Conservation (phyloP, 2,797 vertebrate species). For the Falco berigora region DNA sequence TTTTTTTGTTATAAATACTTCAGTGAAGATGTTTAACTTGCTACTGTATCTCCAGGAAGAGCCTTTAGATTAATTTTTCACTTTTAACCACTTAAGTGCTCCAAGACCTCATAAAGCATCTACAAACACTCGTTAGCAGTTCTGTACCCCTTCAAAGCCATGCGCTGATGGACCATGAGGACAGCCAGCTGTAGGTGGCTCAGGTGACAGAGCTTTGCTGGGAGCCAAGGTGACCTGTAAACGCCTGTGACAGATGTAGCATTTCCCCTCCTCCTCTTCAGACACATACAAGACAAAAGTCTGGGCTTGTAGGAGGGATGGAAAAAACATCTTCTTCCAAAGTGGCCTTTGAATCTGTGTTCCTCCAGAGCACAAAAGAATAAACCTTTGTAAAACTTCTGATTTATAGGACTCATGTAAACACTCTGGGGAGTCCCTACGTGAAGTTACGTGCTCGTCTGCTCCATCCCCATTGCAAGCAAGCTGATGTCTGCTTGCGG, state of each 20-base stretch:
- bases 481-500: not conserved
- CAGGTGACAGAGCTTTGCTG: not conserved
- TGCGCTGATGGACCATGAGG: not conserved
- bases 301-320: not conserved
- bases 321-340: not conserved
- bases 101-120: not conserved
- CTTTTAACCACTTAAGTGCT: not conserved
- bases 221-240: not conserved
- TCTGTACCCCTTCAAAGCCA: not conserved
- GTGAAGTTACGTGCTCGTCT: not conserved
- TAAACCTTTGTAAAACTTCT: not conserved
- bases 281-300: not conserved
- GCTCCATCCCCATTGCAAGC: accelerated
- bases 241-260: not conserved
- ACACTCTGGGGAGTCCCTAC: not conserved
- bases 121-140: not conserved
- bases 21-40: not conserved
- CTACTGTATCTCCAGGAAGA: not conserved
- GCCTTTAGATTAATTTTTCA: not conserved
- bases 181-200: not conserved
- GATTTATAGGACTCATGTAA: not conserved
- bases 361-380: not conserved
- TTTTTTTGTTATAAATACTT: not conserved
- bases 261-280: not conserved
- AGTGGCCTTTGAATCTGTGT: not conserved